Evolutionary conservation across 2,113 vertebrate genomes (phyloP).

Genomic region (Callipepla californica): DNA sequence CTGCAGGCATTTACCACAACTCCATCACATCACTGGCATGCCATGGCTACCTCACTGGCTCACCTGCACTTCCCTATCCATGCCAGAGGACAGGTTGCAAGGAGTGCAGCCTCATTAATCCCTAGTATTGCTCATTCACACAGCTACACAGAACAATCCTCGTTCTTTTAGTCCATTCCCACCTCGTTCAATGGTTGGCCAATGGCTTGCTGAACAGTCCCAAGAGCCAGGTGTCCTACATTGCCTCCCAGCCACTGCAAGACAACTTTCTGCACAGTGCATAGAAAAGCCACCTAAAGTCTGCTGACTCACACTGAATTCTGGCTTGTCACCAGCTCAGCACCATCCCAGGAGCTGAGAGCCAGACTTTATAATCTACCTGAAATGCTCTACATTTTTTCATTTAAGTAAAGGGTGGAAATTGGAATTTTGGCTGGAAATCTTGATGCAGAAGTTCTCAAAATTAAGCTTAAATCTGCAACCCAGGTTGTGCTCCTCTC

Average conservation of each 20-base stretch:
- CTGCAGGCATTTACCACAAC: background rate
- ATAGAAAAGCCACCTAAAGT: accelerated
- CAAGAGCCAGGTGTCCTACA: background rate
- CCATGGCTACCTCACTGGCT: background rate
- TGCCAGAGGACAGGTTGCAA: background rate
- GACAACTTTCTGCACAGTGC: background rate
- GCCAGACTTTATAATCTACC: background rate
- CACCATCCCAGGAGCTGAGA: accelerated
- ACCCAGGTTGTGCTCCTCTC: background rate
- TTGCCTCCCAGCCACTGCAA: accelerated
- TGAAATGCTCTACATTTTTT: background rate
- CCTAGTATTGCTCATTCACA: accelerated
- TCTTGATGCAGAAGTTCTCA: background rate
- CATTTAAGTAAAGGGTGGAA: background rate
- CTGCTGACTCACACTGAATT: background rate
- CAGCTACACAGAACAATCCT: background rate
- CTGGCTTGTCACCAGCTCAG: background rate
- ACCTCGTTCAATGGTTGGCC: accelerated
- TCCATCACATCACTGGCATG: background rate
- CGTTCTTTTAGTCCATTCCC: accelerated
- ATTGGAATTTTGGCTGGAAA: background rate
- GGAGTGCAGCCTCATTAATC: background rate
- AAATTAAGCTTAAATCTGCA: background rate
- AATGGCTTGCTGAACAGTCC: background rate
- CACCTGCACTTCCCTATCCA: background rate